A percentile compares a stretch with the other conserved stretches of the same genome.
Conservation (phyloP, 2,113 vertebrate species). For the Psophia crepitans region DNA sequence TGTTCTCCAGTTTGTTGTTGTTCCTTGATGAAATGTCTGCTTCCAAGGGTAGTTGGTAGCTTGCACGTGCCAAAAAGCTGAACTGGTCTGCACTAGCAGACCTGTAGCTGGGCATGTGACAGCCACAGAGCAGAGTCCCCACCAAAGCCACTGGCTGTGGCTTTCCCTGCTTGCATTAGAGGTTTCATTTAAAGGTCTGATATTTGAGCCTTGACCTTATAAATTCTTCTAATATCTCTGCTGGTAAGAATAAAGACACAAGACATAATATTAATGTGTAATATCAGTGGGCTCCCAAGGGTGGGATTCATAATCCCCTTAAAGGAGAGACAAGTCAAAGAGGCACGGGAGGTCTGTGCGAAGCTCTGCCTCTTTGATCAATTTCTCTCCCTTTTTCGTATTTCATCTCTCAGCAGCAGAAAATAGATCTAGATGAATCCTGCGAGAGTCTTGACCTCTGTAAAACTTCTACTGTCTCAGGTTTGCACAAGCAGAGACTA, state of each 20-base stretch:
- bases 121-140: background rate
- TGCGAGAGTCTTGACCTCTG: background rate
- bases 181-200: background rate
- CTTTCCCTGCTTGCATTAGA: background rate
- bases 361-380: background rate
- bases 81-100: background rate
- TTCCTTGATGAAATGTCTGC: background rate
- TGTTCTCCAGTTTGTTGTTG: background rate
- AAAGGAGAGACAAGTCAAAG: background rate
- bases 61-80: background rate
- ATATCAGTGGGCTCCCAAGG: background rate
- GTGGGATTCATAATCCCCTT: slow-evolving; percentile 16
- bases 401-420: background rate
- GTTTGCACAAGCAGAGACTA: background rate
- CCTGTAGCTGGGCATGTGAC: background rate
- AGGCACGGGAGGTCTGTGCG: background rate
- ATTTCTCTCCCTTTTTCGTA: background rate
- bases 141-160: background rate
- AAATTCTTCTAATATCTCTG: background rate
- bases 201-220: background rate
- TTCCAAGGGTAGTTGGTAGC: background rate
- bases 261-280: background rate
- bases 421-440: background rate
- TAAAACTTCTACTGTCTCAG: background rate
- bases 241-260: background rate